A percentile compares a stretch with the other conserved stretches of the same genome.
phyloP scores from a whole-genome alignment of 1,140 invertebrate species.

The Drosophila parabipectinata region DNA sequence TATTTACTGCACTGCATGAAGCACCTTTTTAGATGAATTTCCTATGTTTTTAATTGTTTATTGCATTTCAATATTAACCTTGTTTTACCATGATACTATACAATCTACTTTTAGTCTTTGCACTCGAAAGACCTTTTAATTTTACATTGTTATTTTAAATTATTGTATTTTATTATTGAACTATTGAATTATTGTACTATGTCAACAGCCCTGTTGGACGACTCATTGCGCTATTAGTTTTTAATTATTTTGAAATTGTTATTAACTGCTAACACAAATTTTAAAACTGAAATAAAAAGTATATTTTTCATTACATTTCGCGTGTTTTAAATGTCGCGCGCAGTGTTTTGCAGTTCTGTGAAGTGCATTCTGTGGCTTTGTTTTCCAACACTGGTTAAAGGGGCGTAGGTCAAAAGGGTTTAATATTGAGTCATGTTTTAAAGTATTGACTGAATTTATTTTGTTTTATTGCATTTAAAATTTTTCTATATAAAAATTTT shows the following conservation, averaged over 20 bases:
- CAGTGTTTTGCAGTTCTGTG: not conserved
- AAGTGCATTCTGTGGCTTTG: not conserved
- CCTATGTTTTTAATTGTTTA: constrained; percentile 49
- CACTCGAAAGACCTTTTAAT: constrained; percentile 27
- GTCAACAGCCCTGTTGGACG: constrained; percentile 33
- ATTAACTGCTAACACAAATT: constrained; percentile 71
- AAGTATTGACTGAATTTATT: too few relatives aligned
- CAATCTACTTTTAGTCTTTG: constrained; percentile 1
- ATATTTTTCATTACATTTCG: constrained; percentile 59
- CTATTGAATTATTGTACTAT: constrained; percentile 27
- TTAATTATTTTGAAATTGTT: constrained; percentile 67
- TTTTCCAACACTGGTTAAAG: constrained; percentile 14
- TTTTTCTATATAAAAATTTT: not conserved
- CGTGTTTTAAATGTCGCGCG: not conserved
- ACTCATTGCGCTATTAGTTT: constrained; percentile 62
- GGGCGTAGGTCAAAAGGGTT: not conserved
- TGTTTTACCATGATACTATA: constrained; percentile 28
- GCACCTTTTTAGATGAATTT: constrained; percentile 51
- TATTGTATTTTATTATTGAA: constrained; percentile 31
- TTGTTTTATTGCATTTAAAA: not conserved
- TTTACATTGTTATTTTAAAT: constrained; percentile 77
- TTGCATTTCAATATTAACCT: constrained; percentile 24
- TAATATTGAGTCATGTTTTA: too few relatives aligned
- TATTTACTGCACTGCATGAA: constrained; percentile 29
- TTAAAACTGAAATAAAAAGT: constrained; percentile 66